A percentile compares a stretch with the other conserved stretches of the same genome.
phyloP scores from a whole-genome alignment of 2,888 invertebrate species.

The Hirudinaria manillensis region DNA sequence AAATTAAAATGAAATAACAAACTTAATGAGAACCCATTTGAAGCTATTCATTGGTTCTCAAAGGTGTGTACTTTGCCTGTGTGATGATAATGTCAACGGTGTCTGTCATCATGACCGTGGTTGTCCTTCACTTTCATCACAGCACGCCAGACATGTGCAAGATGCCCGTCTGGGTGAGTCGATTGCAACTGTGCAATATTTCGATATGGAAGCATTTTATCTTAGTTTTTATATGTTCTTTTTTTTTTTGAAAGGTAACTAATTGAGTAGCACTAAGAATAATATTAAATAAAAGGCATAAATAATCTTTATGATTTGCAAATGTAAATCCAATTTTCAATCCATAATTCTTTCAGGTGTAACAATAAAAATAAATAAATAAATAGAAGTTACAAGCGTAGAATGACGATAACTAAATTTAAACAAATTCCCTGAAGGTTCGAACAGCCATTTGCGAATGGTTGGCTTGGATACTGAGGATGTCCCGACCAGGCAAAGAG shows the following conservation, averaged over 20 bases:
- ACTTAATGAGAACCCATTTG: too few relatives aligned
- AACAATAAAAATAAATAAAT: background rate
- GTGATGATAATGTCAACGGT: slow-evolving; percentile 98
- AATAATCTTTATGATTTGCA: background rate
- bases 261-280: too few relatives aligned
- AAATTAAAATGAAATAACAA: too few relatives aligned
- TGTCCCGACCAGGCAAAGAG: slow-evolving; percentile 41
- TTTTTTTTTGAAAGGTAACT: too few relatives aligned
- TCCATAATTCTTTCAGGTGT: background rate
- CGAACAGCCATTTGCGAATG: slow-evolving; percentile 41
- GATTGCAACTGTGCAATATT: background rate
- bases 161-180: slow-evolving; percentile 53
- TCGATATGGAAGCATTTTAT: too few relatives aligned
- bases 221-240: background rate
- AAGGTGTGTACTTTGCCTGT: slow-evolving; percentile 94
- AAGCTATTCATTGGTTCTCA: background rate
- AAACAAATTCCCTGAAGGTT: slow-evolving; percentile 32
- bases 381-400: background rate
- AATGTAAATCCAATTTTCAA: background rate
- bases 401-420: background rate
- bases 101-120: slow-evolving; percentile 89
- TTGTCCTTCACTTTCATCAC: slow-evolving; percentile 93
- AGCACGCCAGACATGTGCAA: slow-evolving; percentile 86
- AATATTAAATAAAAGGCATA: background rate
- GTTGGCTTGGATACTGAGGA: slow-evolving; percentile 40